phyloP scores from a whole-genome alignment of 2,113 vertebrate species.

The Pavo muticus region DNA sequence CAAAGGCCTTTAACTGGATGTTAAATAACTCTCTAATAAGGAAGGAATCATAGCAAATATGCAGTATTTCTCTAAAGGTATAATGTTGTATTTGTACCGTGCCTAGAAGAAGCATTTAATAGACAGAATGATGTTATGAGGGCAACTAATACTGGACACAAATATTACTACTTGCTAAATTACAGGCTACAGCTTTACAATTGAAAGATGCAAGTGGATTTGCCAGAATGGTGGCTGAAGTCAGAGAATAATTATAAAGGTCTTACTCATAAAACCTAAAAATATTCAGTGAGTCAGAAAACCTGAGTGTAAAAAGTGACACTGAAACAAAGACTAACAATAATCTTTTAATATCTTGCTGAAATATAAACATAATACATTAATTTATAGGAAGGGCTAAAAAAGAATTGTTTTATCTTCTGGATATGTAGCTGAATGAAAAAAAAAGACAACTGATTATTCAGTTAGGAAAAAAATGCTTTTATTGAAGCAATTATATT shows the following conservation, averaged over 20 bases:
- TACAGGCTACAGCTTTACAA: neutral
- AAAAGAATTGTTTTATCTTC: neutral
- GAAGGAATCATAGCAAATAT: neutral
- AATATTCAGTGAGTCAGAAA: neutral
- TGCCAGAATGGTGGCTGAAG: neutral
- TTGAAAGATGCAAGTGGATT: neutral
- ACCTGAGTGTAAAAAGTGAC: neutral
- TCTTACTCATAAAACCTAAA: neutral
- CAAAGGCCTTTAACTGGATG: slow-evolving; percentile 6
- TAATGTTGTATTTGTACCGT: neutral
- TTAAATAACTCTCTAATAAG: neutral
- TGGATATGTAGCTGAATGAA: neutral
- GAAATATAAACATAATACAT: neutral
- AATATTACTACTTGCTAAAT: neutral
- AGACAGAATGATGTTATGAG: neutral
- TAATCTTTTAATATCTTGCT: neutral
- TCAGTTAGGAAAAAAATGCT: neutral
- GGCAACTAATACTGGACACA: neutral
- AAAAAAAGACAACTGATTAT: neutral
- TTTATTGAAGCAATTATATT: neutral
- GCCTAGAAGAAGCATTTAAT: neutral
- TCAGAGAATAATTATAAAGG: neutral
- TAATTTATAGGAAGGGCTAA: neutral
- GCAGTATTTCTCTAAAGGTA: neutral
- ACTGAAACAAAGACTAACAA: neutral